These are phyloP conservation scores for Polyergus mexicanus DNA, from an alignment of 1,140 invertebrate species.

Conservation along the genomic window DNA sequence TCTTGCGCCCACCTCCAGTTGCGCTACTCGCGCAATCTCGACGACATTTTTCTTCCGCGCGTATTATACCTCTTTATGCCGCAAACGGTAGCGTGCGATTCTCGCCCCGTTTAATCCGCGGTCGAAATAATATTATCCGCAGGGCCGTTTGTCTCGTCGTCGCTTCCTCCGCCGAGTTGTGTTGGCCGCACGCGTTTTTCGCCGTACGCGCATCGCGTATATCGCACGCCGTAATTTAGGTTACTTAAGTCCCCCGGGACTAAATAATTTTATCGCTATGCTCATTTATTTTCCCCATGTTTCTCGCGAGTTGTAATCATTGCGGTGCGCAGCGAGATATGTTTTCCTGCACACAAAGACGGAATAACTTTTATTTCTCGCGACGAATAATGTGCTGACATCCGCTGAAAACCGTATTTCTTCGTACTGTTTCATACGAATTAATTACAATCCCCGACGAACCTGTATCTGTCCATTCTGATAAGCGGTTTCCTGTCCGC, in stretches of 20 bases:
- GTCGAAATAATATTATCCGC: conserved; percentile 74
- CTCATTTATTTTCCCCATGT: conserved; percentile 48
- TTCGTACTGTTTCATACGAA: conserved; percentile 34
- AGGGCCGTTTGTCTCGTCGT: conserved; percentile 63
- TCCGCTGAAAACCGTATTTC: conserved; percentile 36
- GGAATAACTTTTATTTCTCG: conserved; percentile 25
- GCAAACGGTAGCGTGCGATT: conserved; percentile 61
- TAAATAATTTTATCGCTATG: conserved; percentile 64
- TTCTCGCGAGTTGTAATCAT: conserved; percentile 13
- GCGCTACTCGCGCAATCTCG: conserved; percentile 58
- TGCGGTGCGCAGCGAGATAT: background rate
- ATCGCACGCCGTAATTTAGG: conserved; percentile 53
- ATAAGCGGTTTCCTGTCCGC: conserved; percentile 45
- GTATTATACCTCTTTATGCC: background rate
- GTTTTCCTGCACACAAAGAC: background rate
- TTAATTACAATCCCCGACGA: conserved; percentile 45
- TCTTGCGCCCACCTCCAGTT: conserved; percentile 62
- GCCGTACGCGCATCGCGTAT: background rate
- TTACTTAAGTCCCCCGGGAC: conserved; percentile 45
- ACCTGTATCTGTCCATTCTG: conserved; percentile 19
- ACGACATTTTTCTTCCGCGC: conserved; percentile 62
- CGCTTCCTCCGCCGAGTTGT: conserved; percentile 58
- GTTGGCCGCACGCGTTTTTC: conserved; percentile 33
- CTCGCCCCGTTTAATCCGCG: conserved; percentile 69
- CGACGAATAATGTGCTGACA: conserved; percentile 39